phyloP scores from a whole-genome alignment of 2,113 vertebrate species.

The Pollachius pollachius region DNA sequence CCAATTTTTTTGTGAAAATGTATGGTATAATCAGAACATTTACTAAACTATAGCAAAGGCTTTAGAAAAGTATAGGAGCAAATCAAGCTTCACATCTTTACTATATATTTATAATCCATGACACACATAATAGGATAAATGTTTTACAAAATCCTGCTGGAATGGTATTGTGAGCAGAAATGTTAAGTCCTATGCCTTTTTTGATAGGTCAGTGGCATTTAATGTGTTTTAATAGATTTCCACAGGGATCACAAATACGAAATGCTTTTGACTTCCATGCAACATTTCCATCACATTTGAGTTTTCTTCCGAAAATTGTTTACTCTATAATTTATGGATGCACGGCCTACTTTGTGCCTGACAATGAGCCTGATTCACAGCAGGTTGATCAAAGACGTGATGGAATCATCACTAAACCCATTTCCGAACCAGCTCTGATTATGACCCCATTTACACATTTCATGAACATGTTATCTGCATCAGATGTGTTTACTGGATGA shows the following conservation, averaged over 20 bases:
- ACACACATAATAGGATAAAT: not conserved
- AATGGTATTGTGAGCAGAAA: slow-evolving; percentile 8
- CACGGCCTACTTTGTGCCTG: slow-evolving; percentile 44
- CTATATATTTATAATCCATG: too few species aligned
- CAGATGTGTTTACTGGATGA: too few species aligned
- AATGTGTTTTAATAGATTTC: slow-evolving; percentile 32
- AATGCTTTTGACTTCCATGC: slow-evolving; percentile 38
- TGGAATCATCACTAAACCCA: too few species aligned
- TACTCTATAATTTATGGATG: slow-evolving; percentile 53
- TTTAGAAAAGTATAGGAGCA: not conserved
- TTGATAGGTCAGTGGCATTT: slow-evolving; percentile 30
- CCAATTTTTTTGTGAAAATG: slow-evolving; percentile 21
- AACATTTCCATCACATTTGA: slow-evolving; percentile 54
- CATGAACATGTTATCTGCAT: too few species aligned
- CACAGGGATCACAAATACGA: slow-evolving; percentile 27
- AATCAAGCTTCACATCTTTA: too few species aligned
- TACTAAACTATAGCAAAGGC: too few species aligned
- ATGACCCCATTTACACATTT: too few species aligned
- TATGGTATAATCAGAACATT: too few species aligned
- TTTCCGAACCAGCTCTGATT: too few species aligned
- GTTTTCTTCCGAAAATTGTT: slow-evolving; percentile 38
- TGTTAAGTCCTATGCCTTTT: slow-evolving; percentile 18
- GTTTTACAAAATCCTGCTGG: not conserved
- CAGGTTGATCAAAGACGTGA: not conserved
- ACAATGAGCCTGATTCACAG: slow-evolving; percentile 1